Evolutionary conservation across 30 jellyfish, hydroid and myxozoan genomes (phyloP), one percentile per base, ranked within the genome.

Genomic region (Aurelia aurita): DNA sequence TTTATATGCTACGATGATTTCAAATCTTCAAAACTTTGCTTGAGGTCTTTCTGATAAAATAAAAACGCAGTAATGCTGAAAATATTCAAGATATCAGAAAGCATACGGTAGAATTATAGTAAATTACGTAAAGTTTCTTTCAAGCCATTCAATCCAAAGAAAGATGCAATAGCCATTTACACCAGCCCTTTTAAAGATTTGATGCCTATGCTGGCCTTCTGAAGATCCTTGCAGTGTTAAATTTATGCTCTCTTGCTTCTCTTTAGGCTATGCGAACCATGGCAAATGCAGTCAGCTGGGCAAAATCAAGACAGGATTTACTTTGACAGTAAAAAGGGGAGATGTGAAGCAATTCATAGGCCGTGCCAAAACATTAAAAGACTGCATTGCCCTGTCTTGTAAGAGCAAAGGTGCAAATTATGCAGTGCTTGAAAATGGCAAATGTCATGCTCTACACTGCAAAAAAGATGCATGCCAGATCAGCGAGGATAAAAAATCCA

Each of bases 381-480:
- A 83, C 32, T 83, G 93, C 62, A 83, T 83, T 15, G 69, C 65
- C 10, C 74, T 83, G 76, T 64, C 87, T 1, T 83, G 93, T 74
- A 83, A 83, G 21, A 20, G 6, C 18, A 67, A 31, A 45, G 81
- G 46, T 18, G 93, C 87, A 69, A 70, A 83, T 71, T 83, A 83
- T 62, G 93, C 87, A 19, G 81, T 83, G 32, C 77, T 39, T 19
- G 93, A 83, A 43, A 55, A 25, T 31, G 87, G 87, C 31, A 71
- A 70, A 29, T 83, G 93, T 72, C 74, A 69, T 45, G 93, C 93
- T 15, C 74, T 83, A 1, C 75, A 26, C 31, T 83, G 93, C 87
- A 83, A 71, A 64, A 83, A 83, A 47, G 60, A 83, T 57, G 85
- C 93, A n/a, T 83, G 93, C 74, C 76, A 70, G 29, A 57, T 83